phyloP scores from a whole-genome alignment of 1,140 invertebrate genomes.

The Caenorhabditis tropicalis region DNA sequence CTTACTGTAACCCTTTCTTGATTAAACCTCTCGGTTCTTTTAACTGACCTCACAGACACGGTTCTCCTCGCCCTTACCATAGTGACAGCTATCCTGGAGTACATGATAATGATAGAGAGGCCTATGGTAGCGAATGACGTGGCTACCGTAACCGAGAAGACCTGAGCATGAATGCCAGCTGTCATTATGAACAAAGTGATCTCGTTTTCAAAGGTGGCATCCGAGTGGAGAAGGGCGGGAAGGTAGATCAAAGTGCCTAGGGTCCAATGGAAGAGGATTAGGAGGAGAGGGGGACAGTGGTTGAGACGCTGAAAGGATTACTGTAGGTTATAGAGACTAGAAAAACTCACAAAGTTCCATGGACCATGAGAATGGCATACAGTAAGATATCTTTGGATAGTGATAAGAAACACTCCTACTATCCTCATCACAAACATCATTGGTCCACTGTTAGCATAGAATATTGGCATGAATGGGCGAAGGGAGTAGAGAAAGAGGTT shows the following conservation, averaged over 20 bases:
- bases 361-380: background rate
- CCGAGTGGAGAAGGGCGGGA: background rate
- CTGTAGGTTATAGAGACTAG: too few species aligned
- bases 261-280: background rate
- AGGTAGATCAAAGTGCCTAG: background rate
- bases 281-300: background rate
- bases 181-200: background rate
- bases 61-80: background rate
- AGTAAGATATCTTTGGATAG: background rate
- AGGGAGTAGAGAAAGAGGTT: background rate
- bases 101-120: background rate
- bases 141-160: background rate
- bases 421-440: background rate
- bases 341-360: background rate
- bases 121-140: background rate
- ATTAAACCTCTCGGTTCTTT: background rate
- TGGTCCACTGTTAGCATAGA: slow-evolving; percentile 14
- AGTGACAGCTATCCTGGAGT: background rate
- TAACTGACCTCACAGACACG: background rate
- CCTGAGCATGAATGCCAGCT: background rate
- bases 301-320: background rate
- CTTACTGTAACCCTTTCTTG: background rate
- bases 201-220: background rate
- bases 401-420: background rate
- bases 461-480: slow-evolving; percentile 2